Evolutionary conservation across 2,888 invertebrate genomes (phyloP).

Genomic region (Calliopum simillimum): DNA sequence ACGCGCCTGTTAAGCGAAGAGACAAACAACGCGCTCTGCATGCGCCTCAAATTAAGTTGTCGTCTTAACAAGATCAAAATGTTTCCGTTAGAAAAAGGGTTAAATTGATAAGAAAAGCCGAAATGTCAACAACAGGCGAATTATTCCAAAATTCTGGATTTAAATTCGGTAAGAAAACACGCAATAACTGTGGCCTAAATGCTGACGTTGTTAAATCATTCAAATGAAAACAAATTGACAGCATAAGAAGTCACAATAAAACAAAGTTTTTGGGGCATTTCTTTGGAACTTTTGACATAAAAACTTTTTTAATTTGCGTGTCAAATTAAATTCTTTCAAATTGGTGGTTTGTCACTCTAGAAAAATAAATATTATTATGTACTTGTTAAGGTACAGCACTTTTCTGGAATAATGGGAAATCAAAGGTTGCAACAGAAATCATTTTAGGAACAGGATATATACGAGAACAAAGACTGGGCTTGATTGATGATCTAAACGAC

Average conservation of each 20-base stretch:
- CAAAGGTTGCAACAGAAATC: too few relatives aligned
- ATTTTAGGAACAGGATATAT: too few relatives aligned
- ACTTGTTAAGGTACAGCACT: too few relatives aligned
- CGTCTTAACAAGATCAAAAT: conserved; percentile 54
- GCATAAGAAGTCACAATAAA: background rate
- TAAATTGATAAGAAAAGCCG: conserved; percentile 39
- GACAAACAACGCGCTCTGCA: conserved; percentile 5
- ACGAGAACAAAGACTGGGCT: too few relatives aligned
- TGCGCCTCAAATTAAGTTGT: conserved; percentile 36
- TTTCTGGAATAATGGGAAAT: too few relatives aligned
- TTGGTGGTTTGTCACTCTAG: too few relatives aligned
- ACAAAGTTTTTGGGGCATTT: too few relatives aligned
- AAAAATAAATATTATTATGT: too few relatives aligned
- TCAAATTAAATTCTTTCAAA: too few relatives aligned
- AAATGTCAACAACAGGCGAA: conserved; percentile 56
- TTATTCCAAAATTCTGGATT: background rate
- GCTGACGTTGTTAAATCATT: background rate
- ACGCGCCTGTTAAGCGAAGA: background rate
- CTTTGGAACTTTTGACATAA: too few relatives aligned
- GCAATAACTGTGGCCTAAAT: background rate
- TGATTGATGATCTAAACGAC: too few relatives aligned
- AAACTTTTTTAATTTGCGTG: too few relatives aligned
- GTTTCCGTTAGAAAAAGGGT: conserved; percentile 51
- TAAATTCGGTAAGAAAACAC: background rate
- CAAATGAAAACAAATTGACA: background rate